Base-by-base conservation (phyloP, 2,888 invertebrate species). In the Aethes cnicana region DNA sequence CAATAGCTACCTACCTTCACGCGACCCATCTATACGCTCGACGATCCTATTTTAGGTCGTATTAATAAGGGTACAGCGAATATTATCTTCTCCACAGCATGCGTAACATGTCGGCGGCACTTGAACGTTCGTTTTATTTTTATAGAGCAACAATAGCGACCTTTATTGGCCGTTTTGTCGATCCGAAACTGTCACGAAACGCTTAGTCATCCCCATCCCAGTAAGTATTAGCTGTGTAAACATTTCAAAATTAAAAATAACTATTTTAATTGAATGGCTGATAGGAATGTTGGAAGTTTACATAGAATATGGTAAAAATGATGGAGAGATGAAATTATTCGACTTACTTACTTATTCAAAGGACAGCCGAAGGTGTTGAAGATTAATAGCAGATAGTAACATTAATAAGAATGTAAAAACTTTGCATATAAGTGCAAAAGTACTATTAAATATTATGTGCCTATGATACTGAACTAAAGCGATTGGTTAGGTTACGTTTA, bases 151-250 rank as follows among this genome's bases (percentile, higher is more conserved):
- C 41, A 84, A 84, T 79, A 71, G 79, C 63, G 60, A 66, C 70
- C 72, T 81, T 82, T 84, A 84, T 85, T 86, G 78, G 85, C 84
- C 77, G 75, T 80, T 84, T 84, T 81, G 84, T 81, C 72, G 74
- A 80, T 77, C 74, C 71, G 76, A 77, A 77, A 81, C 77, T 80
- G 81, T 81, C 81, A 81, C 77, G 71, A 78, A 81, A 72, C 68
- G 78, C 77, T 71, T 68, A 81, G 77, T 78, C 81, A 80, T 77
- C 71, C 28, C 21, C 63, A 8, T 16, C 28, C 17, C n/a, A n/a
- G n/a, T 28, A 28, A 21, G 30, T 28, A 30, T 44, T 20, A 32
- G 32, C 32, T 44, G 32, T 21, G 32, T 11, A 21, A 44, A 42
- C 41, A 42, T 39, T 39, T 39, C 39, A 42, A 42, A 28, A n/a